Base-by-base conservation (phyloP, 2,113 vertebrate genomes). In the Shinisaurus crocodilurus region DNA sequence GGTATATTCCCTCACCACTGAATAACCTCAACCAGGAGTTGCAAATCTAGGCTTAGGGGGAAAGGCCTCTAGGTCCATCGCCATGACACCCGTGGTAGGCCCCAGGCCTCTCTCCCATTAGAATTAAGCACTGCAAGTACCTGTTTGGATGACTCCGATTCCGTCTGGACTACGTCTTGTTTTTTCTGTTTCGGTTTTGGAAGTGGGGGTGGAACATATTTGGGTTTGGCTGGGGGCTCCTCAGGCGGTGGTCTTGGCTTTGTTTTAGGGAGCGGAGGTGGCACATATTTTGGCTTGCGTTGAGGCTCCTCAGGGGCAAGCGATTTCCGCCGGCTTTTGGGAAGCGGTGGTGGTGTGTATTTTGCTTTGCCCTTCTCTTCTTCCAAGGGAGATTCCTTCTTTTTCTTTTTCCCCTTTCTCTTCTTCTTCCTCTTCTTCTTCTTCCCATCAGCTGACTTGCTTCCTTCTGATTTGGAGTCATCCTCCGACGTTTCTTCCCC, bases 141-240 rank as follows among this genome's bases (percentile, higher is more conserved):
- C 91, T 85, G 57, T 63, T 80, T 81, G 3, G 50, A 2, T 10
- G 25, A 2, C 57, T 91, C 65, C 0, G 43, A 27, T 50, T 86
- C 75, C 1, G 9, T 3, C 63, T 57, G 60, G 9, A 8, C 32
- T 0, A 3, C 2, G 0, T 74, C 75, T 29, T 23, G 23, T 5
- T 86, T 89, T 50, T 86, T 91, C 27, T 40, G 65, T 2, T 43
- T 89, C 0, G 87, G n/a, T 5, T 89, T 91, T 0, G 54, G 76
- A 34, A 91, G 91, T 10, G 87, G 87, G 16, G 87, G 91, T 6
- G 91, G 91, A 1, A 7, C 25, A 3, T 91, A 86, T 50, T 76
- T 89, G 8, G 72, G 32, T 27, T 82, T 89, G 67, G 87, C 37
- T 7, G 87, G 50, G 34, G 82, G 43, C 15, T 81, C 70, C 67